Evolutionary conservation across 2,113 vertebrate species (phyloP), one percentile per base, ranked within the genome.

Genomic region (Alces alces): DNA sequence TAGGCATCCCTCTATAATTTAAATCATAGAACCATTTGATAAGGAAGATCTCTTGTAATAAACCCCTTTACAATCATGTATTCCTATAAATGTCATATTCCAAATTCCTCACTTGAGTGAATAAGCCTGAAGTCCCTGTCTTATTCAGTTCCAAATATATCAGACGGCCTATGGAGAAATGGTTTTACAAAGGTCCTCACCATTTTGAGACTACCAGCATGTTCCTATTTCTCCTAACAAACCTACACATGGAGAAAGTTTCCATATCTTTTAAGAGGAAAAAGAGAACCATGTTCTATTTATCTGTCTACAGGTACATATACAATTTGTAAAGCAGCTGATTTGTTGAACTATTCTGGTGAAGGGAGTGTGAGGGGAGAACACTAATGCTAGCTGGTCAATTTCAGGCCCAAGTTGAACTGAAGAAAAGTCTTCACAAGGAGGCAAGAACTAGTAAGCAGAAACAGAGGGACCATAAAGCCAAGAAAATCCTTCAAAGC

Each of bases 351-450:
- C 57, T 57, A 23, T 16, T 86, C 57, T 84, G 36, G n/a, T 36
- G 52, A 79, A 92, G 86, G 25, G 8, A 33, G 30, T 76, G 87
- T 52, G 17, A 58, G 70, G 36, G 15, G 17, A 92, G n/a, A 78
- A 55, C 19, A 43, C 58, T 89, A 87, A 1, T 0, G 1, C 45
- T 55, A 98, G 84, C 96, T 21, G 57, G 89, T 98, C 11, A 6
- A 98, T 98, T 99, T 96, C 98, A 98, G 98, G 97, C 86, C 8
- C 99, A 99, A 97, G 96, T 82, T n/a, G 98, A 98, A 97, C 58
- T 98, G 97, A 98, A 98, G 97, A 57, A 96, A 61, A 98, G 94
- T 96, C 98, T 99, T 98, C 98, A 95, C 23, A 93, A 89, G 96
- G 98, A 99, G 61, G 91, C 80, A 7, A 98, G 96, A 96, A 97